phyloP scores from a whole-genome alignment of 2,113 vertebrate species.

The Malaclemys terrapin region DNA sequence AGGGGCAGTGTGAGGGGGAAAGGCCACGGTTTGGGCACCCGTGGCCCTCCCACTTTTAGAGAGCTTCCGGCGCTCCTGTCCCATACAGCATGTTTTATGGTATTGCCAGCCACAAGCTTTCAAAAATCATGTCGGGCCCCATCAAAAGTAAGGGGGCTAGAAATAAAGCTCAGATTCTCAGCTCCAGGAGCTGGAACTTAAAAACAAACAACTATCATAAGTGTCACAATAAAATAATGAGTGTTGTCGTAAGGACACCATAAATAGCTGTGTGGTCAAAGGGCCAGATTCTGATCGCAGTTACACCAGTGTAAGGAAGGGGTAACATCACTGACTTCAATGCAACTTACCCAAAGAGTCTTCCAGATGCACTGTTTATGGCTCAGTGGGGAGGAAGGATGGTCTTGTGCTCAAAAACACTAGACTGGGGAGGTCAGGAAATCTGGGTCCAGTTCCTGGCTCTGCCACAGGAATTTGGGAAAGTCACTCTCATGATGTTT shows the following conservation, averaged over 20 bases:
- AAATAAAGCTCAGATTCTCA: not conserved
- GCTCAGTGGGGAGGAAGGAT: not conserved
- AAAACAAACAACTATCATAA: not conserved
- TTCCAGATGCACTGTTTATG: not conserved
- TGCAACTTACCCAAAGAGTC: rapidly evolving
- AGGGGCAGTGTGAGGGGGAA: too few species aligned
- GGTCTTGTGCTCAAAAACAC: not conserved
- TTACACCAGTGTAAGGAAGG: not conserved
- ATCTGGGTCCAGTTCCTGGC: not conserved
- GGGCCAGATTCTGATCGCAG: not conserved
- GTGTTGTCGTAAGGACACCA: not conserved
- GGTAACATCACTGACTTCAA: not conserved
- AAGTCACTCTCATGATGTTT: not conserved
- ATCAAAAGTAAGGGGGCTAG: not conserved
- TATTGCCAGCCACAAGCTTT: too few species aligned
- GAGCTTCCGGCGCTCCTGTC: too few species aligned
- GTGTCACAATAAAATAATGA: not conserved
- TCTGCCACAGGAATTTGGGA: not conserved
- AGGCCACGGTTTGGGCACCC: too few species aligned
- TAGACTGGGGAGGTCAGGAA: not conserved
- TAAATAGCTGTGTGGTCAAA: not conserved
- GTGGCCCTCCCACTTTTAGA: too few species aligned
- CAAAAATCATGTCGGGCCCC: too few species aligned
- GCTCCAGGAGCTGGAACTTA: not conserved
- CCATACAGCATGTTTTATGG: too few species aligned